Evolutionary conservation across 2,797 vertebrate species (phyloP).

Genomic region (Masticophis lateralis): DNA sequence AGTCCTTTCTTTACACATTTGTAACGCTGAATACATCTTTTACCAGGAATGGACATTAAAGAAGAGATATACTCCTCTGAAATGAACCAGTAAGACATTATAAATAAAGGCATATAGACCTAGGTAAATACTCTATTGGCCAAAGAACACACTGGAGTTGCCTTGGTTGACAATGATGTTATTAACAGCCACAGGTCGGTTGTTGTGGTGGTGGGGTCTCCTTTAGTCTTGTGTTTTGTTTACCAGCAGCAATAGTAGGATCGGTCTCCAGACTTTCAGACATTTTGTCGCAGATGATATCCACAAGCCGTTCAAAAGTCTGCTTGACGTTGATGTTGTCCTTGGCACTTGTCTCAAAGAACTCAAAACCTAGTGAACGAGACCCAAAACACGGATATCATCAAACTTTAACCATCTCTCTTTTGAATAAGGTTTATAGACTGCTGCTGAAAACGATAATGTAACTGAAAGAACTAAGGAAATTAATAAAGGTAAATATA

Average conservation of each 20-base stretch:
- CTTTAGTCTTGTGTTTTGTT: slow-evolving; percentile 86
- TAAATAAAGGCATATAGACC: slow-evolving; percentile 72
- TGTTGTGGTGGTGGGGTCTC: slow-evolving; percentile 88
- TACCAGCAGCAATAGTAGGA: slow-evolving; percentile 74
- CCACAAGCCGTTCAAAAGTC: slow-evolving; percentile 93
- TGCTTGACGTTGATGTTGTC: slow-evolving; percentile 98
- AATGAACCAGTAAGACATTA: slow-evolving; percentile 64
- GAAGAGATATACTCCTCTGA: slow-evolving; percentile 50
- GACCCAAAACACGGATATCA: slow-evolving; percentile 23
- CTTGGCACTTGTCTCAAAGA: slow-evolving; percentile 97
- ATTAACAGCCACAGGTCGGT: slow-evolving; percentile 91
- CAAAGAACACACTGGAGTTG: slow-evolving; percentile 60
- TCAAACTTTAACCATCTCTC: background rate
- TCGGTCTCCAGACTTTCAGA: slow-evolving; percentile 91
- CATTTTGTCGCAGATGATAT: slow-evolving; percentile 98
- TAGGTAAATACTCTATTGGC: slow-evolving; percentile 71
- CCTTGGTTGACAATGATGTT: slow-evolving; percentile 37
- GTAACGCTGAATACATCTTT: slow-evolving; percentile 34
- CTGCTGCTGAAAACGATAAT: background rate
- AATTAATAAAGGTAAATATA: background rate
- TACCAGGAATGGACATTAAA: slow-evolving; percentile 59
- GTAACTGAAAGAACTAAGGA: background rate
- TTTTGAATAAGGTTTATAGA: background rate
- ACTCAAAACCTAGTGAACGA: slow-evolving; percentile 87
- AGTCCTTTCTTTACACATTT: slow-evolving; percentile 57